Conservation (phyloP, 2,113 vertebrate genomes). For the Psittacula cyanocephala region DNA sequence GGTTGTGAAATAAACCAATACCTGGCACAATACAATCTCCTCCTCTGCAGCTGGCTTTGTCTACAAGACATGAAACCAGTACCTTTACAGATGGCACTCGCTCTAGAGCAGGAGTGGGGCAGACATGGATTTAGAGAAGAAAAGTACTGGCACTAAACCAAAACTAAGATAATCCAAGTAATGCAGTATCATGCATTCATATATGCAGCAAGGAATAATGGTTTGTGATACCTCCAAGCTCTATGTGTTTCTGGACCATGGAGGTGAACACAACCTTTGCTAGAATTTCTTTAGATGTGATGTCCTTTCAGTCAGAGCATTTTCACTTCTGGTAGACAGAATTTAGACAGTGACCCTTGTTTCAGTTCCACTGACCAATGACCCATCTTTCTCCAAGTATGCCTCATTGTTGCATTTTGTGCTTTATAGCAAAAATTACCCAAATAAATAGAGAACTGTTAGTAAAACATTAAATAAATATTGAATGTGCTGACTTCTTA, state of each 20-base stretch:
- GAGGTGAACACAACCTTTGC: background rate
- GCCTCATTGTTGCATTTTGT: background rate
- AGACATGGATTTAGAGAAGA: background rate
- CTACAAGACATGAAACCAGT: background rate
- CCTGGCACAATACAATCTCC: rapidly evolving
- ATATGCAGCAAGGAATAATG: background rate
- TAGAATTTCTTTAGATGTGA: background rate
- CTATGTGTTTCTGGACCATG: background rate
- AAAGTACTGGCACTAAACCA: rapidly evolving
- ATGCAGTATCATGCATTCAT: background rate
- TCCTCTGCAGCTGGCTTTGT: rapidly evolving
- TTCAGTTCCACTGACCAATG: background rate
- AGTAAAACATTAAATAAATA: background rate
- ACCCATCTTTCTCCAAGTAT: background rate
- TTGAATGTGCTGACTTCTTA: background rate
- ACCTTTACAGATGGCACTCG: background rate
- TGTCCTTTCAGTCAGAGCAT: background rate
- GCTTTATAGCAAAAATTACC: background rate
- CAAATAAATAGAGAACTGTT: background rate
- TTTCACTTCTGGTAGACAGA: background rate
- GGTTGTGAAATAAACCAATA: background rate
- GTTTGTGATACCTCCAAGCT: background rate
- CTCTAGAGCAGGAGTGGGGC: background rate
- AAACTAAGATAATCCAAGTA: background rate
- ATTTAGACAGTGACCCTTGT: background rate